Conservation (phyloP, 2,113 vertebrate genomes). For the Osmerus eperlanus region DNA sequence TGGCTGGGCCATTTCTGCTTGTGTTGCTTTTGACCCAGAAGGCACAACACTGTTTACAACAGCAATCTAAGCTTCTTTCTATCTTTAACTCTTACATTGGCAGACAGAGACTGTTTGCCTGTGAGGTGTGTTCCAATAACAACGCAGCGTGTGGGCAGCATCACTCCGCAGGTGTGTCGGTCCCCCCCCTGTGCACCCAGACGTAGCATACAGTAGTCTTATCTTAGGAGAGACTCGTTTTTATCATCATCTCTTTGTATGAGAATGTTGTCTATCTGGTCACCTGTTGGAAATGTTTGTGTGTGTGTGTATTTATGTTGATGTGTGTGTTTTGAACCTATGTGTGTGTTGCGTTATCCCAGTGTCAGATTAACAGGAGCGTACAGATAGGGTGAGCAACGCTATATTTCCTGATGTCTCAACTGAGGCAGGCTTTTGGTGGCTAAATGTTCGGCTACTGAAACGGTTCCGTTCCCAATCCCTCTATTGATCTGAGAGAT, state of each 20-base stretch:
- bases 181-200: background rate
- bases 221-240: background rate
- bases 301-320: no score
- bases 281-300: background rate
- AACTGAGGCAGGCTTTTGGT: constrained; percentile 42
- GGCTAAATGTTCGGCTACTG: constrained; percentile 70
- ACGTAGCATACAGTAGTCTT: background rate
- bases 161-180: background rate
- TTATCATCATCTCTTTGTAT: background rate
- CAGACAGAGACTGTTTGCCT: background rate
- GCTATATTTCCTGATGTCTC: constrained; percentile 54
- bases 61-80: background rate
- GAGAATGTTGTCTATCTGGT: background rate
- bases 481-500: constrained; percentile 78
- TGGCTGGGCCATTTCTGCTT: background rate
- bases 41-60: background rate
- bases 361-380: constrained; percentile 50
- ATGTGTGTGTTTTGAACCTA: no score
- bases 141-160: background rate
- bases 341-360: constrained; percentile 8
- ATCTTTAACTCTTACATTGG: background rate
- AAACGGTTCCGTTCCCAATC: constrained; percentile 71
- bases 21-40: background rate
- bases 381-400: constrained; percentile 41
- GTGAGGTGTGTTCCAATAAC: background rate